These are phyloP conservation scores for Lanius collurio DNA, from an alignment of 2,113 vertebrate genomes.

Conservation along the genomic window DNA sequence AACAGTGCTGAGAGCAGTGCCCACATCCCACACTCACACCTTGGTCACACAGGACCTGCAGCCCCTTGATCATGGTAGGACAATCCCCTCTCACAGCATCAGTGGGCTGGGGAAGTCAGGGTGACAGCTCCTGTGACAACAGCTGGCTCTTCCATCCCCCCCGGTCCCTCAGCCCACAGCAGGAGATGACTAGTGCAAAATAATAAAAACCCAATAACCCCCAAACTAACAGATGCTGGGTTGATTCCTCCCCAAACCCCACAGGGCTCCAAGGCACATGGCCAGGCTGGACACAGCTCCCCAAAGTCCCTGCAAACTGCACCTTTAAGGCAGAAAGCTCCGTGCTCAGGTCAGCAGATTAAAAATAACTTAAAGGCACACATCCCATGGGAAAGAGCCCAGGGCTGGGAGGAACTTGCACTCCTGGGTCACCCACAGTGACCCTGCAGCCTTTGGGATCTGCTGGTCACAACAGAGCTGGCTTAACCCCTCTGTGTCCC, in stretches of 20 bases:
- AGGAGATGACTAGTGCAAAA: constrained; percentile 25
- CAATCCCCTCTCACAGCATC: background rate
- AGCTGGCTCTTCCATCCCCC: background rate
- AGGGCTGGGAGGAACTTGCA: background rate
- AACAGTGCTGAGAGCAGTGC: background rate
- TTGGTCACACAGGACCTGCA: background rate
- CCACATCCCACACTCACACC: rapidly evolving
- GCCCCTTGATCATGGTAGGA: background rate
- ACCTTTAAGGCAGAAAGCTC: constrained; percentile 30
- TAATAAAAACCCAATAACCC: background rate
- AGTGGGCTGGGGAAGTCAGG: background rate
- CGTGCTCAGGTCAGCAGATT: background rate
- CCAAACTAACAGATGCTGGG: background rate
- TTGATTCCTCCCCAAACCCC: background rate
- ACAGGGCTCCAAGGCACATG: rapidly evolving
- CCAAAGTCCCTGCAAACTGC: background rate
- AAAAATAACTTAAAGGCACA: constrained; percentile 60
- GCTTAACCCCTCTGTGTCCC: background rate
- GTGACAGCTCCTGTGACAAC: rapidly evolving
- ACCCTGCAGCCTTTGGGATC: background rate
- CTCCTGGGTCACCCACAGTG: background rate
- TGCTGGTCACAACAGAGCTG: background rate
- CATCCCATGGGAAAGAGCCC: constrained; percentile 20
- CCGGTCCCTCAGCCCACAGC: background rate
- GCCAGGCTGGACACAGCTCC: background rate